phyloP scores from a whole-genome alignment of 2,888 invertebrate species.

The Notocelia uddmanniana region DNA sequence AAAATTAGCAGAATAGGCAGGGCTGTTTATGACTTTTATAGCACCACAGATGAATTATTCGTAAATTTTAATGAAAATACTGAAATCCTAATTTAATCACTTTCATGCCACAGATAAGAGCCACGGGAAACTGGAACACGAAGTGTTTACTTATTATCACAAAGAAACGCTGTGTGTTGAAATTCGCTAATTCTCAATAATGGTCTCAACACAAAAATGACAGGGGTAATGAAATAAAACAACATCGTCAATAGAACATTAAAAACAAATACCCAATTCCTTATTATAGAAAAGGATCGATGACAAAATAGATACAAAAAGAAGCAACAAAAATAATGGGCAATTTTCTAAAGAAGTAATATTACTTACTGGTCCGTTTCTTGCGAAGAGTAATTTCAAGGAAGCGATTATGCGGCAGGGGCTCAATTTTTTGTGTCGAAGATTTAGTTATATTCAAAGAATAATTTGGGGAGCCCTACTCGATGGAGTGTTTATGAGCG shows the following conservation, averaged over 20 bases:
- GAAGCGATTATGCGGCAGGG: slow-evolving; percentile 2
- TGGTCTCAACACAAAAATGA: background rate
- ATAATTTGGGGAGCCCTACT: background rate
- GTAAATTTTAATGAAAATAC: too few relatives aligned
- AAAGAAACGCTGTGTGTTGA: too few relatives aligned
- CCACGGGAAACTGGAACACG: too few relatives aligned
- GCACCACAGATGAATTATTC: too few relatives aligned
- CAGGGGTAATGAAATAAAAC: slow-evolving; percentile 6
- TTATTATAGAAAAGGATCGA: slow-evolving; percentile 23
- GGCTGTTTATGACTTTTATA: too few relatives aligned
- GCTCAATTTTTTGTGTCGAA: background rate
- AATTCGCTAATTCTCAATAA: background rate
- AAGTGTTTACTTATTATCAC: too few relatives aligned
- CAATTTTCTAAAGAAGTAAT: slow-evolving; percentile 9
- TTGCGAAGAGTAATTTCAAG: slow-evolving; percentile 14
- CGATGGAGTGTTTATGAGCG: slow-evolving; percentile 1
- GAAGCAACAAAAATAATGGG: slow-evolving; percentile 4
- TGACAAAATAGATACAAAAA: slow-evolving; percentile 3
- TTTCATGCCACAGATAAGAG: too few relatives aligned
- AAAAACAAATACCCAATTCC: slow-evolving; percentile 19
- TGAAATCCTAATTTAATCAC: too few relatives aligned
- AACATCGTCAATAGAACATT: slow-evolving; percentile 3
- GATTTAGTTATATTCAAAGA: background rate
- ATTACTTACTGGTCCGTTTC: background rate
- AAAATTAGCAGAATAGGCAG: too few relatives aligned